Base-by-base conservation (phyloP, 2,113 vertebrate species). In the Lamprologus callipterus region DNA sequence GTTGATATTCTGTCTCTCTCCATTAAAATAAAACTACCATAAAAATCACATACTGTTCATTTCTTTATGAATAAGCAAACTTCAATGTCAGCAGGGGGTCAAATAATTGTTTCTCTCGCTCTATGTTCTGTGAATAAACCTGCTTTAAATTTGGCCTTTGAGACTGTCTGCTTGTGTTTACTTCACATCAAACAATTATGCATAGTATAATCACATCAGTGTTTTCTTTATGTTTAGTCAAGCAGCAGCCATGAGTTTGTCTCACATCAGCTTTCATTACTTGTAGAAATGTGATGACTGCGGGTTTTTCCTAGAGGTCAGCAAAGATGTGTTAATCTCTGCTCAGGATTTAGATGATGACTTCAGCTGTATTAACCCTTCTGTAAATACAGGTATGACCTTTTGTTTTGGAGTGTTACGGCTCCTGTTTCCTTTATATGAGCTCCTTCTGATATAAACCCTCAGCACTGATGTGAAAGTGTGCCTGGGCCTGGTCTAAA, bases 281-380 rank as follows among this genome's bases (percentile, higher is more conserved):
- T 60, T 42, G 8, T 54, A 96, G 96, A 95, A 94, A 78, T 93
- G 95, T 93, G 95, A 96, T 8, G 68, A 17, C 10, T 94, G 87
- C 89, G 94, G 93, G 47, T 87, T 94, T 31, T 94, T 94, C 63
- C 31, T 54, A 13, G 95, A 95, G 55, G 73, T 55, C 60, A 91
- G 70, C 78, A 85, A 21, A 23, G 49, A 35, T 35, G 40, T 23
- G 19, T 45, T 60, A 6, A 33, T 17, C 49, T 82, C 58, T 63
- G 7, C 31, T 82, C 65, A 86, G 78, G 70, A 88, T 28, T 33
- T 79, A 51, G 26, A 8, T 2, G 11, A 73, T 35, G 88, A 87
- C 55, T 12, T 42, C 55, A 65, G n/a, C 16, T 42, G 19, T 13
- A 19, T 49, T 19, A 35, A 80, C 21, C 51, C 6, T 53, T 16